These are phyloP conservation scores for Tichodroma muraria DNA, from an alignment of 2,113 vertebrate genomes.

Conservation along the genomic window DNA sequence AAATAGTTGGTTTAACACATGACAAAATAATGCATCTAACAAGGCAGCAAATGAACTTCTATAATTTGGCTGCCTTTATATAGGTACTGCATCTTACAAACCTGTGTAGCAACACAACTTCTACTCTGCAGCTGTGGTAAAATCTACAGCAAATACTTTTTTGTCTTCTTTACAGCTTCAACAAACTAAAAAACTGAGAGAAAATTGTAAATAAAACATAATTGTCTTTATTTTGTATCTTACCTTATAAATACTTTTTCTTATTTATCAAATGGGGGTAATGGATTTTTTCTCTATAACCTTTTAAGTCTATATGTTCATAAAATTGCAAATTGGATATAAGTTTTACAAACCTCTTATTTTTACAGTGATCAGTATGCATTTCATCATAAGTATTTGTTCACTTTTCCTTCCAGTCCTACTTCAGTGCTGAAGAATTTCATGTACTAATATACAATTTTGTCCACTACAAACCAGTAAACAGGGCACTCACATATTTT, in stretches of 20 bases:
- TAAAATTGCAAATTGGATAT: neutral
- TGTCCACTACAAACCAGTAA: neutral
- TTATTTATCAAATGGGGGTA: neutral
- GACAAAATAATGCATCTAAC: neutral
- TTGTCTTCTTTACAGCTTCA: neutral
- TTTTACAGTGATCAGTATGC: neutral
- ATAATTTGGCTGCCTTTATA: neutral
- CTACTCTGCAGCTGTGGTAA: neutral
- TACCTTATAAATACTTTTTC: neutral
- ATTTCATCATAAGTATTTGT: neutral
- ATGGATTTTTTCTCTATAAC: neutral
- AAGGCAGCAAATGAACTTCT: neutral
- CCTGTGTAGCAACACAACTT: neutral
- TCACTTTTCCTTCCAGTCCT: neutral
- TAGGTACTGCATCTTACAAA: neutral
- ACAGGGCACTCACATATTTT: neutral
- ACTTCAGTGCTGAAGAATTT: neutral
- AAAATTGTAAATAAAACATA: neutral
- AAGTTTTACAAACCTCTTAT: neutral
- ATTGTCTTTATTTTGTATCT: neutral
- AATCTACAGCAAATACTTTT: neutral
- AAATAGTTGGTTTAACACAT: neutral
- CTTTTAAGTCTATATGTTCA: neutral
- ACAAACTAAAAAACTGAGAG: neutral
- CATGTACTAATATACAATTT: neutral